phyloP scores from a whole-genome alignment of 2,888 invertebrate species.

The Brachyopa scutellaris region DNA sequence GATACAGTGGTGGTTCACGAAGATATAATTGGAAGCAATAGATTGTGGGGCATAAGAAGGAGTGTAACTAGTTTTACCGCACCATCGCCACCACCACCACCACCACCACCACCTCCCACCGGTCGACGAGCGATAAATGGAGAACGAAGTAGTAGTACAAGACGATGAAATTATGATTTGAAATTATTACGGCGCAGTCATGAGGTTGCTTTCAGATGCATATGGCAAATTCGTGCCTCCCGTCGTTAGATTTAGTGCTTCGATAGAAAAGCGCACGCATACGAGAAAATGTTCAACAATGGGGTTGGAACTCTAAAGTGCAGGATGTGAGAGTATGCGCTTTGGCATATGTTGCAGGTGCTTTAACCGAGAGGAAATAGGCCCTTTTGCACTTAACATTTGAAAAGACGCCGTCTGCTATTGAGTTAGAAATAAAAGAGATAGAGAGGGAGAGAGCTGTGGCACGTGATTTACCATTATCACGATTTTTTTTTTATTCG shows the following conservation, averaged over 20 bases:
- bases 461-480: conserved; percentile 63
- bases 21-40: conserved; percentile 63
- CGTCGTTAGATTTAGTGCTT: conserved; percentile 63
- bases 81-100: background rate
- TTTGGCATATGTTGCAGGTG: conserved; percentile 54
- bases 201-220: conserved; percentile 51
- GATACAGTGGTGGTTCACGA: conserved; percentile 7
- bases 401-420: conserved; percentile 27
- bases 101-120: background rate
- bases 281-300: background rate
- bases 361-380: conserved; percentile 53
- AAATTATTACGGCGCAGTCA: conserved; percentile 47
- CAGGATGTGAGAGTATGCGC: conserved; percentile 8
- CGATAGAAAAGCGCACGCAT: conserved; percentile 42
- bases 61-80: conserved; percentile 21
- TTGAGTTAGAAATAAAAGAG: conserved; percentile 22
- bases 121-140: conserved; percentile 38
- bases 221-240: conserved; percentile 57
- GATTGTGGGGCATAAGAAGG: conserved; percentile 43
- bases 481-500: conserved; percentile 38
- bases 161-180: conserved; percentile 51
- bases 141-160: conserved; percentile 37
- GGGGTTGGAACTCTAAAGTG: background rate
- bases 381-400: conserved; percentile 28
- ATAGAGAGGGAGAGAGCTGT: conserved; percentile 13